Conservation (phyloP, 23 tunicate species). For the Corella eumyota region DNA sequence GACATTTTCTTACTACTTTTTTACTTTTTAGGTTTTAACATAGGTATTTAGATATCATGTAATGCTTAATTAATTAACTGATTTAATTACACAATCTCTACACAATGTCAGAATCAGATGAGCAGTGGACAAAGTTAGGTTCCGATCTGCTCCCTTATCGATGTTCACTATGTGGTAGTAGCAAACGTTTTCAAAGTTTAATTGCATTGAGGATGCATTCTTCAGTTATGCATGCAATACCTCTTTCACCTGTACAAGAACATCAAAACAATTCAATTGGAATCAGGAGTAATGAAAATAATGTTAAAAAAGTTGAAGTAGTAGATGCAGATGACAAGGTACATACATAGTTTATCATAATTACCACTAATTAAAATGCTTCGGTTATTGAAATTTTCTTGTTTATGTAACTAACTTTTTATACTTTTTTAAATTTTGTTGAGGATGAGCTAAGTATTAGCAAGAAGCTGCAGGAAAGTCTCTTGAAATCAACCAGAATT, state of each 20-base stretch:
- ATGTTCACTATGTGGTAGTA: slow-evolving; percentile 35
- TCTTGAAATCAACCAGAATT: too few species aligned
- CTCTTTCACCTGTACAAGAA: too few species aligned
- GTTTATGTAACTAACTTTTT: background rate
- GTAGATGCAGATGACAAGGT: too few species aligned
- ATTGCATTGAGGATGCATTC: slow-evolving; percentile 57
- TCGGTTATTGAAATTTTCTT: background rate
- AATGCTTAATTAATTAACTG: too few species aligned
- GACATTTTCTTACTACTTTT: background rate
- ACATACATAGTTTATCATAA: too few species aligned
- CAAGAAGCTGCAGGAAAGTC: too few species aligned
- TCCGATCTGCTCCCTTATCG: slow-evolving; percentile 48
- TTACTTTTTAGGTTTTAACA: background rate
- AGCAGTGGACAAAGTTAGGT: too few species aligned
- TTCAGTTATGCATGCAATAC: slow-evolving; percentile 34
- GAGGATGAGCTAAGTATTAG: too few species aligned
- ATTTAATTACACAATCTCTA: too few species aligned
- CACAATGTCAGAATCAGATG: background rate
- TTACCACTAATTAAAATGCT: background rate
- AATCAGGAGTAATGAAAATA: too few species aligned
- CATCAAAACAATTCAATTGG: too few species aligned
- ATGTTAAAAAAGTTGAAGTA: too few species aligned
- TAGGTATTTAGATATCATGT: background rate
- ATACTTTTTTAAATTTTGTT: background rate
- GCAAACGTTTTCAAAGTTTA: slow-evolving; percentile 52